These are phyloP conservation scores for Trematocara nigrifrons DNA, from an alignment of 2,113 vertebrate genomes.

Conservation along the genomic window DNA sequence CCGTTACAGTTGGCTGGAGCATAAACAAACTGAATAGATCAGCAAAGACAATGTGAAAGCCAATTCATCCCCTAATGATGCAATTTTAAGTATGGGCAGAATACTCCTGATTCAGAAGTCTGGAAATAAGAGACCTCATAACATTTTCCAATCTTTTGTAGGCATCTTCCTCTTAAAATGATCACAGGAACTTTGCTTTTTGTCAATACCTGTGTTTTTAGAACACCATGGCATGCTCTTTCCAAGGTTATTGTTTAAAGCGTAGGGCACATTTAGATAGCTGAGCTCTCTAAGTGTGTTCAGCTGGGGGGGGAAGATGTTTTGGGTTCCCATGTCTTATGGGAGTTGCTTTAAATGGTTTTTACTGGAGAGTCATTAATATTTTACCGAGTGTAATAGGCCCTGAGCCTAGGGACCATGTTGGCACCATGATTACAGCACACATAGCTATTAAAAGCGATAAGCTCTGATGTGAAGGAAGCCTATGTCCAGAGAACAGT, in stretches of 20 bases:
- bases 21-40: neutral
- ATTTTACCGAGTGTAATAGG: slow-evolving; percentile 90
- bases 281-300: neutral
- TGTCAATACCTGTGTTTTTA: neutral
- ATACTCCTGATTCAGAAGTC: neutral
- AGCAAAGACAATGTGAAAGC: neutral
- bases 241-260: neutral
- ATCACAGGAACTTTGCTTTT: neutral
- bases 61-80: slow-evolving; percentile 18
- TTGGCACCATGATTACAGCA: slow-evolving; percentile 82
- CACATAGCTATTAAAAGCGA: slow-evolving; percentile 87
- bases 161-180: neutral
- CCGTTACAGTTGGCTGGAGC: slow-evolving; percentile 3
- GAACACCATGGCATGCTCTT: neutral
- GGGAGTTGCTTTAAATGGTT: slow-evolving; percentile 80
- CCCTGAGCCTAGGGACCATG: slow-evolving; percentile 80
- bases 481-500: slow-evolving; percentile 52
- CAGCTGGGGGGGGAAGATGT: neutral
- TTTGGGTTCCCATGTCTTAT: slow-evolving; percentile 57
- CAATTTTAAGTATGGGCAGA: neutral
- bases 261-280: neutral
- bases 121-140: neutral
- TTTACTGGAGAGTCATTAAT: slow-evolving; percentile 86
- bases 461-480: slow-evolving; percentile 77
- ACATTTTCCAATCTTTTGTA: neutral